These are phyloP conservation scores for Byasa hedistus DNA, from an alignment of 2,888 invertebrate species.

Conservation along the genomic window DNA sequence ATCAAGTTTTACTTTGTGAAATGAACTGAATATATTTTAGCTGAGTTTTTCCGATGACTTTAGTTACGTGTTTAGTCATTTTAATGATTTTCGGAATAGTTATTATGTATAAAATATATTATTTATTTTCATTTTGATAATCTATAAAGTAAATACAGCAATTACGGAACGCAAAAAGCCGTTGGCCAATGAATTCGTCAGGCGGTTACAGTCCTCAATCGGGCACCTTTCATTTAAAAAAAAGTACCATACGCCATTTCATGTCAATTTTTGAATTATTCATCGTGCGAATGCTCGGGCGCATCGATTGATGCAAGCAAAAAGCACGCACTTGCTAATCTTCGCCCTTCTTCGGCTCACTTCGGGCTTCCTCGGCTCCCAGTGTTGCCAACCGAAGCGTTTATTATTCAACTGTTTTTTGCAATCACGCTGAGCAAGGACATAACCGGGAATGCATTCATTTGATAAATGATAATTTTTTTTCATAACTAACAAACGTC, in stretches of 20 bases:
- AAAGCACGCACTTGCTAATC: constrained; percentile 77
- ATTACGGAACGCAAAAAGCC: constrained; percentile 75
- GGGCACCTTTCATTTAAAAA: constrained; percentile 78
- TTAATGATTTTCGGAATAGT: not conserved
- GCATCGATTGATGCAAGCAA: constrained; percentile 80
- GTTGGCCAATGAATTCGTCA: constrained; percentile 80
- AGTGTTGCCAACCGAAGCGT: constrained; percentile 70
- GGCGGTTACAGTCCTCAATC: constrained; percentile 80
- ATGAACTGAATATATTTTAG: too few species aligned
- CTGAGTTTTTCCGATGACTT: too few species aligned
- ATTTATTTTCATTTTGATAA: constrained; percentile 37
- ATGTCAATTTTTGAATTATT: constrained; percentile 81
- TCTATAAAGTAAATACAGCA: constrained; percentile 68
- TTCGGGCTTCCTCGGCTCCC: constrained; percentile 63
- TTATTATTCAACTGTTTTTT: constrained; percentile 79
- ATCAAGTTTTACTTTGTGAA: too few species aligned
- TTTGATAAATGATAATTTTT: constrained; percentile 77
- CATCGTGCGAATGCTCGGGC: constrained; percentile 79
- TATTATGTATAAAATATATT: not conserved
- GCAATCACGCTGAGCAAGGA: constrained; percentile 76
- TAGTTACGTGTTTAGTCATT: too few species aligned
- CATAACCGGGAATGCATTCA: constrained; percentile 73
- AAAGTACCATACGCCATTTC: constrained; percentile 80
- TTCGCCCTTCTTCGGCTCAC: constrained; percentile 70
- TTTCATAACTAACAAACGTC: constrained; percentile 42